Conservation (phyloP, 2,113 vertebrate species). For the Spea bombifrons region DNA sequence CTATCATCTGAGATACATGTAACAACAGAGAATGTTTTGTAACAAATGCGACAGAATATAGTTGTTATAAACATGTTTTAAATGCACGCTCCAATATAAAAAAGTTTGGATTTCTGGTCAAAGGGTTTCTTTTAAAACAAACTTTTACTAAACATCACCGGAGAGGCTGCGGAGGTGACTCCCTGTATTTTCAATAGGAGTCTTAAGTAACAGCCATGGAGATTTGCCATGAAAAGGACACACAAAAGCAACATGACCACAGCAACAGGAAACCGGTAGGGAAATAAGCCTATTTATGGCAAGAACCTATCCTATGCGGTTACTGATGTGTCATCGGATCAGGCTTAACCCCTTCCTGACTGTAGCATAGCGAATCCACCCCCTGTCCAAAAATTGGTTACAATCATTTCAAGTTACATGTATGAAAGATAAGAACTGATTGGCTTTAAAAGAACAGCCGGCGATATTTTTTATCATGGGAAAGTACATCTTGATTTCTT, state of each 20-base stretch:
- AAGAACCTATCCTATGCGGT: constrained; percentile 37
- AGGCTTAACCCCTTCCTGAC: constrained; percentile 18
- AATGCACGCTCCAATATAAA: no score
- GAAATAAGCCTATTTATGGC: constrained; percentile 46
- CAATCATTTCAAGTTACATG: no score
- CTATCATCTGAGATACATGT: no score
- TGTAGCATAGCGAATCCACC: neutral
- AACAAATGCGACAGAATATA: no score
- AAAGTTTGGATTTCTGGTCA: no score
- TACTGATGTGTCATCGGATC: constrained; percentile 24
- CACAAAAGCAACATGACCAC: constrained; percentile 31
- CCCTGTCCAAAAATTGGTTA: no score
- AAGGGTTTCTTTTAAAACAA: neutral
- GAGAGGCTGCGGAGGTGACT: neutral
- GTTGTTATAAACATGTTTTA: no score
- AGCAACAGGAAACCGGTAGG: constrained; percentile 39
- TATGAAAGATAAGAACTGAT: no score
- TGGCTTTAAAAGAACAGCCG: no score
- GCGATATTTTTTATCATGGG: no score
- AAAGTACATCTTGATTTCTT: no score
- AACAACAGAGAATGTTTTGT: neutral
- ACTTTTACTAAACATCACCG: neutral
- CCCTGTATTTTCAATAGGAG: constrained; percentile 27
- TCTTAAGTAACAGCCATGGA: constrained; percentile 41
- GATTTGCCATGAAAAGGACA: constrained; percentile 42